These are phyloP conservation scores for Saguinus midas DNA, from an alignment of 2,113 vertebrate genomes.

Conservation along the genomic window DNA sequence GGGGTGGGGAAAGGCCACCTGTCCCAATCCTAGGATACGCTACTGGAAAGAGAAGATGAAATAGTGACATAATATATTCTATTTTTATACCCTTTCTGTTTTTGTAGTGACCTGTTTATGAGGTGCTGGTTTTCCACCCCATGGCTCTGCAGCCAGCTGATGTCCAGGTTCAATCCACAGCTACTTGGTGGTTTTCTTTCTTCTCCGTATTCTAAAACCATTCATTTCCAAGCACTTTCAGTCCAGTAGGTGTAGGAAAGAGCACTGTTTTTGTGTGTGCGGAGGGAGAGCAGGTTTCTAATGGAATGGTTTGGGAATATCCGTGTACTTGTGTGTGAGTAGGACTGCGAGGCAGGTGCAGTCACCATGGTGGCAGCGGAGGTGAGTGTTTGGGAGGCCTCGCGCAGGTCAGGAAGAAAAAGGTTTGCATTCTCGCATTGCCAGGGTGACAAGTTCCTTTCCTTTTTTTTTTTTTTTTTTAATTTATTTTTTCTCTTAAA, in stretches of 20 bases:
- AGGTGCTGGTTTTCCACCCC: conserved; percentile 84
- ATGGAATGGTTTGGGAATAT: conserved; percentile 87
- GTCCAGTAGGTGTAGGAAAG: conserved; percentile 85
- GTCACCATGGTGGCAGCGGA: conserved; percentile 82
- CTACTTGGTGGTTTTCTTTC: background rate
- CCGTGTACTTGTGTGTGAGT: conserved; percentile 78
- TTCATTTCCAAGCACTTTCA: conserved; percentile 97
- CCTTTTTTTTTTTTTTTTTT: conserved; percentile 65
- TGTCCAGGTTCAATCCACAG: conserved; percentile 86
- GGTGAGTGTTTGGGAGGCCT: conserved; percentile 76
- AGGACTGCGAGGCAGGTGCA: conserved; percentile 82
- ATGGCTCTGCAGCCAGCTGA: conserved; percentile 77
- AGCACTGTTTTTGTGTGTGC: conserved; percentile 75
- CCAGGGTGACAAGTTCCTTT: conserved; percentile 79
- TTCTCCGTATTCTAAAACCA: conserved; percentile 86
- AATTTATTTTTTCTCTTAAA: conserved; percentile 47
- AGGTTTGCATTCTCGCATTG: conserved; percentile 75
- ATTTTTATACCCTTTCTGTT: conserved; percentile 88
- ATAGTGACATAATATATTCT: conserved; percentile 85
- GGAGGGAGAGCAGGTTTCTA: conserved; percentile 54
- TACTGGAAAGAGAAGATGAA: conserved; percentile 79
- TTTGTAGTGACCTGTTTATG: conserved; percentile 87
- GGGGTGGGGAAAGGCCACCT: conserved; percentile 73
- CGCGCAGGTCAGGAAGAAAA: conserved; percentile 77
- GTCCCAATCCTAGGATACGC: conserved; percentile 75